Evolutionary conservation across 2,797 vertebrate species (phyloP).

Genomic region (Gorsachius magnificus): DNA sequence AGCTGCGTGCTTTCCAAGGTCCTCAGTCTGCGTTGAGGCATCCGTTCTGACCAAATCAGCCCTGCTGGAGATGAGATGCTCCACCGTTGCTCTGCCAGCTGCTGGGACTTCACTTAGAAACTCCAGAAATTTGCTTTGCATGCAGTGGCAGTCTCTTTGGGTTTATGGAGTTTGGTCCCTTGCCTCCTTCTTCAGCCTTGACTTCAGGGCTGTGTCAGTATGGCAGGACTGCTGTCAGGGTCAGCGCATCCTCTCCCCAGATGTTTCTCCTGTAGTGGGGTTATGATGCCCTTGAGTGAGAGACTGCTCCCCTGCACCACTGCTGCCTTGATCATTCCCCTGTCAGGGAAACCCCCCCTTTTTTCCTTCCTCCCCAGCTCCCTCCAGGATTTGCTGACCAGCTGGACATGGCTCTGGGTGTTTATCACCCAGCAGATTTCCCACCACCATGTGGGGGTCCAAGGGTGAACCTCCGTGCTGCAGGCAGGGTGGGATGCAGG

Average conservation of each 20-base stretch:
- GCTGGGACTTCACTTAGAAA: neutral
- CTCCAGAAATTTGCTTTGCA: neutral
- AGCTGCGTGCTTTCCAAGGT: too few relatives aligned
- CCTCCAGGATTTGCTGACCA: neutral
- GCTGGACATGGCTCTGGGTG: neutral
- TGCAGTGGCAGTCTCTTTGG: neutral
- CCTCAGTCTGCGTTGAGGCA: too few relatives aligned
- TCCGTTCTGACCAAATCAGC: too few relatives aligned
- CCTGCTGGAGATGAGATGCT: neutral
- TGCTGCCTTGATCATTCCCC: neutral
- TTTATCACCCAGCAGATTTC: neutral
- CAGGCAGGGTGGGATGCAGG: neutral
- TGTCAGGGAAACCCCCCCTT: neutral
- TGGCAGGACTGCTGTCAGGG: neutral
- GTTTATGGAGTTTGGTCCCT: neutral
- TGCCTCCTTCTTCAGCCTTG: neutral
- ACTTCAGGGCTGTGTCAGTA: neutral
- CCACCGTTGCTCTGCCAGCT: neutral
- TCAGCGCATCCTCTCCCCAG: accelerated
- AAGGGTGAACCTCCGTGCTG: neutral
- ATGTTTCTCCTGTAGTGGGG: neutral
- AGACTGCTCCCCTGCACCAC: neutral
- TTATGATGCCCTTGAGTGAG: neutral
- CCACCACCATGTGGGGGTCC: accelerated
- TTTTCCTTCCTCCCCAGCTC: neutral